Evolutionary conservation across 2,888 invertebrate genomes (phyloP), one percentile per base, ranked within the genome.

Genomic region (Tiliacea aurago): DNA sequence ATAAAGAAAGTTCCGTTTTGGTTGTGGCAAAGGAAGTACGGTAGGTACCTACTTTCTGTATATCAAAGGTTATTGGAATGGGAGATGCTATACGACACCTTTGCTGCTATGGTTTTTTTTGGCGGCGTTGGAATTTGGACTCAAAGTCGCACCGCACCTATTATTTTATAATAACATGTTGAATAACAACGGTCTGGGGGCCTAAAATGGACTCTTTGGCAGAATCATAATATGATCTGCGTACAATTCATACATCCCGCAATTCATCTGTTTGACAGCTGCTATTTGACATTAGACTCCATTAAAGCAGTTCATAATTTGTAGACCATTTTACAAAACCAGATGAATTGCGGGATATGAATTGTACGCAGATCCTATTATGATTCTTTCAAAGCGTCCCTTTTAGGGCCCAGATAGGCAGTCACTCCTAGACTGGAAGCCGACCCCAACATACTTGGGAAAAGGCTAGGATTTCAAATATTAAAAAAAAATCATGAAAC

Each of bases 1-100:
- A 86, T 75, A 85, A 80, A 70, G 85, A 45, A 6, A 28, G 51
- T 23, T 53, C 20, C 49, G n/a, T 23, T 84, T 75, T 71, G 59
- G 37, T 51, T 45, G 49, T 43, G 37, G 5, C 37, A 33, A 23
- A 56, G 37, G 45, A 58, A 73, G 43, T 28, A 49, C 47, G 33
- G 11, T 23, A n/a, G 20, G 7, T 9, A 66, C n/a, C n/a, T n/a
- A n/a, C 13, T 47, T 13, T 51, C 9, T 33, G 10, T 77, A 66
- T 45, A 33, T 49, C 62, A 55, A 76, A n/a, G 6, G n/a, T 1
- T 67, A 73, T 67, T 64, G 55, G 61, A 47, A 37, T 58, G 55
- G 66, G 74, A 73, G 7, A 33, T 58, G 37, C 2, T 69, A 56
- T 68, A 33, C 15, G 41, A 55, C 9, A 28, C 23, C 18, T 37